Evolutionary conservation across 2,888 invertebrate genomes (phyloP).

Genomic region (Heteropelma amictum): DNA sequence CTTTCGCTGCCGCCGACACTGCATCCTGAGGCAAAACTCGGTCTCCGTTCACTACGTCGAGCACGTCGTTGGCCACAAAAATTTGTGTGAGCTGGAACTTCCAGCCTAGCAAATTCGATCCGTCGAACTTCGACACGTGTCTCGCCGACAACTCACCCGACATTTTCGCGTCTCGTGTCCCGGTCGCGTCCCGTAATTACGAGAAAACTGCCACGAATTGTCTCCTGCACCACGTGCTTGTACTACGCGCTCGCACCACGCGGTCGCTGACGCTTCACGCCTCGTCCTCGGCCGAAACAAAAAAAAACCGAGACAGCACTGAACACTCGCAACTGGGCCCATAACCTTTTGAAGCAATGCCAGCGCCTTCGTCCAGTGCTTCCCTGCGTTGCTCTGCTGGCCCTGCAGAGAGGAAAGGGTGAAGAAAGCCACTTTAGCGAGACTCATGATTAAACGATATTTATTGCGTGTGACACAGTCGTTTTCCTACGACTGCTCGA

Average conservation of each 20-base stretch:
- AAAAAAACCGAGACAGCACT: not conserved
- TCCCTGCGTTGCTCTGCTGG: too few relatives aligned
- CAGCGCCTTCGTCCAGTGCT: too few relatives aligned
- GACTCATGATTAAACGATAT: too few relatives aligned
- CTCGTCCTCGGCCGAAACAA: not conserved
- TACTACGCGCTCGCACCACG: not conserved
- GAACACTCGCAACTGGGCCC: not conserved
- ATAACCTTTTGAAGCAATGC: conserved; percentile 8
- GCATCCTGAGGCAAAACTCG: not conserved
- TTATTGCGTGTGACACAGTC: too few relatives aligned
- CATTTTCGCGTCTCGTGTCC: not conserved
- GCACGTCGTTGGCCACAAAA: conserved; percentile 9
- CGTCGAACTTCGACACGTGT: conserved; percentile 24
- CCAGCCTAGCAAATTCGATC: conserved; percentile 25
- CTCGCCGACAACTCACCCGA: not conserved
- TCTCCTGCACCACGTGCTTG: too few relatives aligned
- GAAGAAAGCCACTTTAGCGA: too few relatives aligned
- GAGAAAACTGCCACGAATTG: not conserved
- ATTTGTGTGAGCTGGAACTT: conserved; percentile 29
- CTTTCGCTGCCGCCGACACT: conserved; percentile 6
- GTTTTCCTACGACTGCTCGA: too few relatives aligned
- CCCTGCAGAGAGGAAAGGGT: too few relatives aligned
- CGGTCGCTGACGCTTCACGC: not conserved
- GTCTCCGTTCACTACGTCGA: conserved; percentile 12
- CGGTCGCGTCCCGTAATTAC: too few relatives aligned